Evolutionary conservation across 2,888 invertebrate species (phyloP).

Genomic region (Tricholauxania praeusta): DNA sequence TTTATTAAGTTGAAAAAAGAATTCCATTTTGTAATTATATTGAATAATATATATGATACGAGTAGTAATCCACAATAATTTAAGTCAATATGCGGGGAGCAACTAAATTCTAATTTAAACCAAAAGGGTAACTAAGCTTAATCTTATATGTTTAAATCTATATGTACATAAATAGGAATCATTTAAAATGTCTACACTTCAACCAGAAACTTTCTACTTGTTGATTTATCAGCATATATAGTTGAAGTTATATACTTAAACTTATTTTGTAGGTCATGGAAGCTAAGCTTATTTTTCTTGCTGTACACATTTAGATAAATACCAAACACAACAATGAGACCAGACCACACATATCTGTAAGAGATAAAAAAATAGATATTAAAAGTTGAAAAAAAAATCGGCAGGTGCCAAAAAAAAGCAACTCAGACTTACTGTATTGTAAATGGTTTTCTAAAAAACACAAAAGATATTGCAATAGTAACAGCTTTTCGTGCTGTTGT

Average conservation of each 20-base stretch:
- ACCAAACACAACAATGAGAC: conserved; percentile 86
- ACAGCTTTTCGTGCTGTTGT: conserved; percentile 92
- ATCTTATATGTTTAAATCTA: too few relatives aligned
- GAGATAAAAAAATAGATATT: conserved; percentile 29
- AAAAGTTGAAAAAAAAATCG: not conserved
- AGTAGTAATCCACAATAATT: too few relatives aligned
- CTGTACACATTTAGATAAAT: conserved; percentile 95
- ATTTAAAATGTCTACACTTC: conserved; percentile 54
- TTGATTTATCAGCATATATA: conserved; percentile 48
- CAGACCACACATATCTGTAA: conserved; percentile 91
- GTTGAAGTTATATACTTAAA: conserved; percentile 43
- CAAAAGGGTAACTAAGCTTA: too few relatives aligned
- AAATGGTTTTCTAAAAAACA: conserved; percentile 95
- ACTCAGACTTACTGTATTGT: conserved; percentile 83
- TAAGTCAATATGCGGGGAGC: too few relatives aligned
- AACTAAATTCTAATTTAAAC: too few relatives aligned
- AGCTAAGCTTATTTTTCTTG: conserved; percentile 73
- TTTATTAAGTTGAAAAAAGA: too few relatives aligned
- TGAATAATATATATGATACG: too few relatives aligned
- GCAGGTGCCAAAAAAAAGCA: not conserved
- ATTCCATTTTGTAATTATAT: too few relatives aligned
- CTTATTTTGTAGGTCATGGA: conserved; percentile 56
- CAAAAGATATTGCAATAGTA: conserved; percentile 91
- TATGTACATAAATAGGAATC: too few relatives aligned
- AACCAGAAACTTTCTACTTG: conserved; percentile 60